Base-by-base conservation (phyloP, 2,113 vertebrate species). In the Vidua macroura region DNA sequence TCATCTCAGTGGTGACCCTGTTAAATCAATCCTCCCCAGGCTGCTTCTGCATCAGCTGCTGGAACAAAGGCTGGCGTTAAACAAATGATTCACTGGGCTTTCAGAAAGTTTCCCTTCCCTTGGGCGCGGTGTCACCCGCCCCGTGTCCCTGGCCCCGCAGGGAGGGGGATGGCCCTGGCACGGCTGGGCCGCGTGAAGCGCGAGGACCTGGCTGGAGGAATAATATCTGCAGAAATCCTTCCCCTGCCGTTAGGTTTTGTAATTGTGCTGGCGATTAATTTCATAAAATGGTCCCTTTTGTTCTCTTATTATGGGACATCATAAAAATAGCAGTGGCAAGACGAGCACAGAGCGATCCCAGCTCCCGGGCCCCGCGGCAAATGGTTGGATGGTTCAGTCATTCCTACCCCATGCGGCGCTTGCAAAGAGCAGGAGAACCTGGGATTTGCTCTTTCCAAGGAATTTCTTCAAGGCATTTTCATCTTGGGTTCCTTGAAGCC, bases 391-490 rank as follows among this genome's bases (percentile, higher is more conserved):
- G 88, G n/a, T 83, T 93, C 95, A 68, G 92, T 95, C 95, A 93
- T 93, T 74, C 81, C 76, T 41, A 60, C 90, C 92, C 92, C 92
- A 64, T 53, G 92, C 1, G 0, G 86, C 0, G 15, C 83, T 94
- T 18, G 27, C 89, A 85, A 80, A 88, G 79, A 91, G 93, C 41
- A 17, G 79, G 87, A 94, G 82, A 96, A 97, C 95, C 96, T 97
- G 95, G 94, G 92, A 93, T 96, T 96, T 92, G 88, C 94, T 96
- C 93, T 97, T 96, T 97, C 92, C 93, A 96, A 96, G 92, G 92
- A 95, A 96, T 96, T 95, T 95, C 92, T 96, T 94, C 83, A 77
- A 90, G 80, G 90, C 94, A 56, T 93, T 95, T 93, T 92, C 90
- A 72, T 88, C 90, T 94, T 52, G 92, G 89, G 88, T 95, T 96